These are phyloP conservation scores for Tringa solitaria DNA, from an alignment of 2,113 vertebrate genomes.

Conservation along the genomic window DNA sequence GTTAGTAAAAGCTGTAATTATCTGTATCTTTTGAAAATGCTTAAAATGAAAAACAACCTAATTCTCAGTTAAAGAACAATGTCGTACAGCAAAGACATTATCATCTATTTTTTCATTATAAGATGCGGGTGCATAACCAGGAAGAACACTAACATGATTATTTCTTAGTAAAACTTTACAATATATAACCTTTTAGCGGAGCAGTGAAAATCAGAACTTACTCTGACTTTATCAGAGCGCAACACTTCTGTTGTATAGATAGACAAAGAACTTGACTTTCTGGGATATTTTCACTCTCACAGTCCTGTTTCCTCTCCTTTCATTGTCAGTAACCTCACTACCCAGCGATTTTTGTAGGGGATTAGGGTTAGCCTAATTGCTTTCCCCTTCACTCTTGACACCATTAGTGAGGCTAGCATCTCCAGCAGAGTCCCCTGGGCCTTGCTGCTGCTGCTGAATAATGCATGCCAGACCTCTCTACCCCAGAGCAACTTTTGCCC, in stretches of 20 bases:
- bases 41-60: conserved; percentile 4
- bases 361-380: neutral
- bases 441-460: neutral
- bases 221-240: neutral
- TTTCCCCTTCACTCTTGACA: neutral
- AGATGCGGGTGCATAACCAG: neutral
- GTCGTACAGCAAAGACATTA: neutral
- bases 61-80: neutral
- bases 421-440: neutral
- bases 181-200: neutral
- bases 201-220: neutral
- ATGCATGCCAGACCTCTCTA: neutral
- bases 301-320: neutral
- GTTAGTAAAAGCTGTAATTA: conserved; percentile 29
- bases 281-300: neutral
- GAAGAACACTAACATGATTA: neutral
- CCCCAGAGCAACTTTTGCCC: neutral
- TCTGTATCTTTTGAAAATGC: neutral
- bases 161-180: neutral
- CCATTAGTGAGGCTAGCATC: neutral
- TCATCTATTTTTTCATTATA: neutral
- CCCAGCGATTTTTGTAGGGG: fast-evolving
- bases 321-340: neutral
- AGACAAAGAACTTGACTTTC: neutral
- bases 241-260: neutral